These are phyloP conservation scores for Neocloeon triangulifer DNA, from an alignment of 1,140 invertebrate genomes.

Conservation along the genomic window DNA sequence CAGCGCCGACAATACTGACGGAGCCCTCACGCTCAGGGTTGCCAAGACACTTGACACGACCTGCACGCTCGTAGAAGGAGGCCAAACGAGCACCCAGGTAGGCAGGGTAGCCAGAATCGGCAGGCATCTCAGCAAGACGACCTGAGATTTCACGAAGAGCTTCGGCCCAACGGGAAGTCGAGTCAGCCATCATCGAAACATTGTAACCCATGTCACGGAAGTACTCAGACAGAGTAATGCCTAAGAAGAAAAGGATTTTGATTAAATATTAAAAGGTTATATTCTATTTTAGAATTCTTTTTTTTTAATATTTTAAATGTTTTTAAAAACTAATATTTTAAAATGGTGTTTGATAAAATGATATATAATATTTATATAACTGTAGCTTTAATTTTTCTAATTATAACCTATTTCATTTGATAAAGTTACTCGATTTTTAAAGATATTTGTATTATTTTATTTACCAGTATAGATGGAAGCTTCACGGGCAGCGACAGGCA, in stretches of 20 bases:
- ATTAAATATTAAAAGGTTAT: too few species aligned
- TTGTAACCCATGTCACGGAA: constrained; percentile 99
- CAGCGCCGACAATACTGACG: constrained; percentile 98
- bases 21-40: constrained; percentile 95
- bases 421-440: too few species aligned
- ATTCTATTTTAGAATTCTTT: too few species aligned
- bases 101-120: constrained; percentile 95
- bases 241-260: too few species aligned
- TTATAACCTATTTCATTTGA: background rate
- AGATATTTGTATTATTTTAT: constrained; percentile 6
- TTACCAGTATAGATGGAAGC: constrained; percentile 96
- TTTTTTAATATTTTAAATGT: too few species aligned
- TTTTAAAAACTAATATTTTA: too few species aligned
- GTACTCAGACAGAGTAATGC: constrained; percentile 95
- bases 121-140: constrained; percentile 99
- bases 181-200: constrained; percentile 99
- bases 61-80: constrained; percentile 98
- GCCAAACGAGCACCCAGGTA: constrained; percentile 94
- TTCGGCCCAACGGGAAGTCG: constrained; percentile 99
- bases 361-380: too few species aligned
- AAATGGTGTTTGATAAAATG: too few species aligned
- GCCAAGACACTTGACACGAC: constrained; percentile 91
- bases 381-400: too few species aligned
- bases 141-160: constrained; percentile 99
- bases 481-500: constrained; percentile 99